These are phyloP conservation scores for Leptinotarsa lineolata DNA, from an alignment of 1,140 invertebrate species.

Conservation along the genomic window DNA sequence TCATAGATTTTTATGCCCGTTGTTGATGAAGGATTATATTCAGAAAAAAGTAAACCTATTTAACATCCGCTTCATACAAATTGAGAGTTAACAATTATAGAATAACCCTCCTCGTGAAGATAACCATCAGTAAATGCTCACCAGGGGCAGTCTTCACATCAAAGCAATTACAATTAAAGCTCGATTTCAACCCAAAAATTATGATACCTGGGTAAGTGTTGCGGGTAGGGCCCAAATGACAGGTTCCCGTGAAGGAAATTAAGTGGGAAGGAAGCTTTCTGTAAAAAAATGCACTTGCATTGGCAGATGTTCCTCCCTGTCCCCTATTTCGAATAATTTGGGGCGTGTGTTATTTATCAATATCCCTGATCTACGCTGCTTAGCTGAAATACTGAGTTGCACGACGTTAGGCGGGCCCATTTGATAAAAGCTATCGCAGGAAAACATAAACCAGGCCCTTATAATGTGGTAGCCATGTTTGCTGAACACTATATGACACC, in stretches of 20 bases:
- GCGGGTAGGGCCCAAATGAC: not conserved
- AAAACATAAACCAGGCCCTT: slow-evolving; percentile 31
- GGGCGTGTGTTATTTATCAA: slow-evolving; percentile 27
- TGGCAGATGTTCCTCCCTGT: slow-evolving; percentile 25
- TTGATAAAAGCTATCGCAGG: slow-evolving; percentile 10
- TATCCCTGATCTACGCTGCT: slow-evolving; percentile 17
- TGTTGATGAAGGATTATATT: too few species aligned
- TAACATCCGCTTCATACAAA: too few species aligned
- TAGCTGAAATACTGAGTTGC: slow-evolving; percentile 19
- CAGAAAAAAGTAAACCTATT: too few species aligned
- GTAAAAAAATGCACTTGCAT: slow-evolving; percentile 25
- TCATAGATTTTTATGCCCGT: too few species aligned
- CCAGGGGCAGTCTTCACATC: not conserved
- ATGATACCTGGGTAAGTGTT: not conserved
- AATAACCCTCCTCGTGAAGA: too few species aligned
- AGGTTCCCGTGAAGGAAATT: not conserved
- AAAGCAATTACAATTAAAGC: slow-evolving; percentile 6
- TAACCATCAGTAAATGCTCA: too few species aligned
- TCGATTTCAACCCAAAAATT: not conserved
- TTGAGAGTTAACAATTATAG: too few species aligned
- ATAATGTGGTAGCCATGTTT: slow-evolving; percentile 28
- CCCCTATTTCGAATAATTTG: not conserved
- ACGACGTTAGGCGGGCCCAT: not conserved
- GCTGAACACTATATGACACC: slow-evolving; percentile 26
- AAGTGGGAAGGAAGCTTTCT: not conserved